phyloP scores from a whole-genome alignment of 2,113 vertebrate genomes.

The Pteropus alecto region DNA sequence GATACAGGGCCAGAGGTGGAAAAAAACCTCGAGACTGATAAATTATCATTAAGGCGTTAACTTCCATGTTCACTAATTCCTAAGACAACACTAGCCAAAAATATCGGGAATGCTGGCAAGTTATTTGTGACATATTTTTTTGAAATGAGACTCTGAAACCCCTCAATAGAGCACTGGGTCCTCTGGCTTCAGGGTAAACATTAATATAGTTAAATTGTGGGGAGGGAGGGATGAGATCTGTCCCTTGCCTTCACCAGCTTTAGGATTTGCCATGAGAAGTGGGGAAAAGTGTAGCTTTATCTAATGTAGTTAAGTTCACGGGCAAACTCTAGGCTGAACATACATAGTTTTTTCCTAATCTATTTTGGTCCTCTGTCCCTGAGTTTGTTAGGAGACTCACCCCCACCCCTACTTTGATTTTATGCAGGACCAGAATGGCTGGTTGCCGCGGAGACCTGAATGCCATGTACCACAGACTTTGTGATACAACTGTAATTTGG shows the following conservation, averaged over 20 bases:
- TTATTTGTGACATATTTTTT: background rate
- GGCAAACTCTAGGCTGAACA: background rate
- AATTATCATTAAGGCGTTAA: background rate
- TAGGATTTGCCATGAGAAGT: background rate
- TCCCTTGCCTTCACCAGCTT: background rate
- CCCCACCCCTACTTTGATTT: background rate
- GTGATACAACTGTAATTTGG: slow-evolving; percentile 84
- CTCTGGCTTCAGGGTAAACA: background rate
- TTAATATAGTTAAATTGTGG: background rate
- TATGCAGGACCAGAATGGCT: background rate
- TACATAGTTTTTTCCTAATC: fast-evolving
- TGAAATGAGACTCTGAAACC: background rate
- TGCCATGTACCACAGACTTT: slow-evolving; percentile 85
- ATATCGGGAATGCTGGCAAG: background rate
- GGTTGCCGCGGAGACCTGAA: background rate
- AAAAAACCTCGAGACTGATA: background rate
- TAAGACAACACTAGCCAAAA: background rate
- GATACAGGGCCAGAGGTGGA: background rate
- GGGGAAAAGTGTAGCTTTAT: background rate
- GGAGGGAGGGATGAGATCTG: background rate
- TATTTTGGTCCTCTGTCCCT: background rate
- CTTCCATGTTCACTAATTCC: background rate
- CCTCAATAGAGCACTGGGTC: background rate
- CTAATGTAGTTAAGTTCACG: background rate
- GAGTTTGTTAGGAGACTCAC: background rate